Evolutionary conservation across 1,140 invertebrate species (phyloP).

Genomic region (Drosophila arizonae): DNA sequence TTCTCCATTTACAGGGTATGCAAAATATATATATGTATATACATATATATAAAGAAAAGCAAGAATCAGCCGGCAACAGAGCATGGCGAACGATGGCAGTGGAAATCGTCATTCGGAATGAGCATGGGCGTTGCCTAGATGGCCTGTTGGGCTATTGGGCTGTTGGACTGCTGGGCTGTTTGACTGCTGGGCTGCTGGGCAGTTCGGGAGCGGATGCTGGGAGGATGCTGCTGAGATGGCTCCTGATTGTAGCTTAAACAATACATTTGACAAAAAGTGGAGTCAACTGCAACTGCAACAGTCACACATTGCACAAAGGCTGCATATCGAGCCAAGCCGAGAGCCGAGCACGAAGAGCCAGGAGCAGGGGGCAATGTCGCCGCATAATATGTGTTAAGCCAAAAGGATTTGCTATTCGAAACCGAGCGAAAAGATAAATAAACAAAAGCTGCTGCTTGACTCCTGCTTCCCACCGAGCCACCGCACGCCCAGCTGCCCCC

Average conservation of each 20-base stretch:
- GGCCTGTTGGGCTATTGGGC: background rate
- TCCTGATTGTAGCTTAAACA: conserved; percentile 59
- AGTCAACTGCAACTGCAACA: conserved; percentile 78
- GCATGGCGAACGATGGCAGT: conserved; percentile 26
- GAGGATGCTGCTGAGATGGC: conserved; percentile 6
- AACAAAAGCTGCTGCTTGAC: conserved; percentile 71
- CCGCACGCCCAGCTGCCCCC: background rate
- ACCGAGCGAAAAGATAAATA: conserved; percentile 81
- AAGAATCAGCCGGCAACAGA: conserved; percentile 25
- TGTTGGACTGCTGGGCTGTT: background rate
- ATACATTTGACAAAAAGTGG: conserved; percentile 79
- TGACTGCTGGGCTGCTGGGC: background rate
- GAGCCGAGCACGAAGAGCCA: conserved; percentile 3
- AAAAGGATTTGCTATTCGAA: conserved; percentile 82
- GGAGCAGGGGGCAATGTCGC: conserved; percentile 41
- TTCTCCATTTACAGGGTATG: background rate
- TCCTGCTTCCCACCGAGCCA: background rate
- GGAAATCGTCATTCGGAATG: conserved; percentile 17
- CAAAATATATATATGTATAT: background rate
- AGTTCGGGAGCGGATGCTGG: background rate
- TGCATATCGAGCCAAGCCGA: conserved; percentile 9
- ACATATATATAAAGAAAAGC: background rate
- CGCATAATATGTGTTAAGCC: conserved; percentile 82
- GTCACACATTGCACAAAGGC: conserved; percentile 63
- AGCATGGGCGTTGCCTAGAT: background rate